Evolutionary conservation across 2,888 invertebrate species (phyloP), one percentile per base, ranked within the genome.

Genomic region (Drosophila algonquin): DNA sequence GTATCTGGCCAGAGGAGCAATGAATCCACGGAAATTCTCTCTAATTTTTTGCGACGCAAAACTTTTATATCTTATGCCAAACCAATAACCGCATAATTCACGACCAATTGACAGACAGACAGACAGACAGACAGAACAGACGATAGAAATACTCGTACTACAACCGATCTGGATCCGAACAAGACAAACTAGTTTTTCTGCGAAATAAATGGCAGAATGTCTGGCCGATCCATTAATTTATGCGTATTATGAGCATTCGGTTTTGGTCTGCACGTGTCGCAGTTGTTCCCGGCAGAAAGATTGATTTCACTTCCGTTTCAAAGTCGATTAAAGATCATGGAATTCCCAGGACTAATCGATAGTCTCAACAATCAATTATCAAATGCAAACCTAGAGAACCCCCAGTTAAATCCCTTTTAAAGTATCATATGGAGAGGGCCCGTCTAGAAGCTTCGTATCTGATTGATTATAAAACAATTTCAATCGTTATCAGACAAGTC

Each of bases 21-120:
- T 18, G 18, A 5, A 57, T 65, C 61, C 61, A 69, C 80, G 85
- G 82, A 80, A 82, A 82, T 80, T 67, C 64, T 67, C 45, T 7
- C 70, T 78, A 64, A 77, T 75, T 81, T 24, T 24, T 67, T 81
- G 62, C 81, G 81, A 77, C 73, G 76, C 82, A 80, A 71, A 67
- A 45, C 44, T 47, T 64, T 57, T 30, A 65, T 74, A 78, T 72
- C 40, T 6, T 14, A 6, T 7, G n/a, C 24, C 24, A 24, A 24
- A 24, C 40, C 53, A 72, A 73, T 73, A 71, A 40, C 69, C 69
- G 65, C 75, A 64, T 65, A 77, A 72, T 55, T 63, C 51, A 67
- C 64, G 50, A 27, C 50, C 55, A 55, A 63, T 67, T 27, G 50
- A 45, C 40, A 45, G 55, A 50, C 50, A 51, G 30, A 30, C n/a